Percentiles rank a stretch among this genome's conserved stretches.
Conservation (phyloP, 2,797 vertebrate species). For the Enteromius paludinosus region DNA sequence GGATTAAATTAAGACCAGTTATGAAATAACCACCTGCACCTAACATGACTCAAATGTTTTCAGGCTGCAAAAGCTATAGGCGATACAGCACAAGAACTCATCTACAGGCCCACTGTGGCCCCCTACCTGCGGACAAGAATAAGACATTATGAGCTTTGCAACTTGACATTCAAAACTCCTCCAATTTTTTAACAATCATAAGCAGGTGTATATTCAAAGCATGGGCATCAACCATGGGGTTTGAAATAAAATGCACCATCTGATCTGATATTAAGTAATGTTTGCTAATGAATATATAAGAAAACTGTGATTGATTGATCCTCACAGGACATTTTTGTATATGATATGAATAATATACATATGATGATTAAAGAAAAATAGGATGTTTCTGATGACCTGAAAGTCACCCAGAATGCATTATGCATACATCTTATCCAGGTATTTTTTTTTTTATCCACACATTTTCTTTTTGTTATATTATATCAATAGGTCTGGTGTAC, state of each 20-base stretch:
- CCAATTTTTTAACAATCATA: background rate
- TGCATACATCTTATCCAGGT: background rate
- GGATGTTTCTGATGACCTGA: background rate
- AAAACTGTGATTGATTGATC: background rate
- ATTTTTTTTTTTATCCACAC: too few relatives aligned
- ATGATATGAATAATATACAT: background rate
- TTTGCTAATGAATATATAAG: background rate
- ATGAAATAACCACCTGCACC: constrained; percentile 46
- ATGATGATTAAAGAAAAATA: background rate
- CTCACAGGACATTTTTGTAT: constrained; percentile 1
- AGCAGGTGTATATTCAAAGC: constrained; percentile 3
- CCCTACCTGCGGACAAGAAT: constrained; percentile 58
- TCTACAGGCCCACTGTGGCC: constrained; percentile 47
- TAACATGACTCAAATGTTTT: constrained; percentile 30
- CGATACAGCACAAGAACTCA: constrained; percentile 19
- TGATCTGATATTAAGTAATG: background rate
- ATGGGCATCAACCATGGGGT: background rate
- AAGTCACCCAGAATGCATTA: background rate
- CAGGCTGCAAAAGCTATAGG: constrained; percentile 22
- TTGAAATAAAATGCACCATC: background rate
- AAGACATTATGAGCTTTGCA: constrained; percentile 56
- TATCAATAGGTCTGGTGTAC: background rate
- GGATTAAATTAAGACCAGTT: constrained; percentile 30
- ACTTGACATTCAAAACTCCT: constrained; percentile 57
- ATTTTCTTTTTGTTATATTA: too few relatives aligned